Evolutionary conservation across 2,113 vertebrate species (phyloP).

Genomic region (Pseudonaja textilis): DNA sequence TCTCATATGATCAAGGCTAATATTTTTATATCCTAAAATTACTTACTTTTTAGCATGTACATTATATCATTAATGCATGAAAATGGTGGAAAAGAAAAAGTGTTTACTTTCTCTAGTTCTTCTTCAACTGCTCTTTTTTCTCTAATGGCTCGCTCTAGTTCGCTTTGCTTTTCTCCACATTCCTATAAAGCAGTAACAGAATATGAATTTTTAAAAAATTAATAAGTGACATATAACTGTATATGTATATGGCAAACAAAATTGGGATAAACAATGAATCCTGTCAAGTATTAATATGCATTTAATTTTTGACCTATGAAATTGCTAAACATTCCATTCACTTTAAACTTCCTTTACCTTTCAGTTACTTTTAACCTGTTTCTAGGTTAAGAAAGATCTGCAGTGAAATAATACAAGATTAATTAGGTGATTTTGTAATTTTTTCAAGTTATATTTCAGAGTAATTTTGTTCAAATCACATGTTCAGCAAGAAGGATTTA

Average conservation of each 20-base stretch:
- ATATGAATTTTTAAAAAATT: background rate
- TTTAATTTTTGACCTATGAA: background rate
- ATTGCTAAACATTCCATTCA: background rate
- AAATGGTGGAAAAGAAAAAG: conserved; percentile 1
- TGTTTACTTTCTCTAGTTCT: conserved; percentile 88
- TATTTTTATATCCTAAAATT: background rate
- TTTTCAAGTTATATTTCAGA: background rate
- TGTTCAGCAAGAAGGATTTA: background rate
- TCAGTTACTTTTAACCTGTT: background rate
- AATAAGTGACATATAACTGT: background rate
- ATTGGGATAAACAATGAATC: background rate
- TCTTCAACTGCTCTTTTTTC: conserved; percentile 90
- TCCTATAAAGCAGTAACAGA: conserved; percentile 71
- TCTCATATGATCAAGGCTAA: background rate
- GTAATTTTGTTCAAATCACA: background rate
- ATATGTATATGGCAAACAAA: background rate
- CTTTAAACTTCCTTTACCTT: background rate
- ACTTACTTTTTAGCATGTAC: background rate
- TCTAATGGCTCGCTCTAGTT: conserved; percentile 80
- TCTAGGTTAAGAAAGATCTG: background rate
- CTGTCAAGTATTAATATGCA: background rate
- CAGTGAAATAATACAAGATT: background rate
- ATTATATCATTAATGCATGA: background rate
- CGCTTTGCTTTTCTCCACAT: conserved; percentile 85
- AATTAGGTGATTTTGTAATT: background rate